Base-by-base conservation (phyloP, 2,113 vertebrate species). In the Gasterosteus nipponicus region DNA sequence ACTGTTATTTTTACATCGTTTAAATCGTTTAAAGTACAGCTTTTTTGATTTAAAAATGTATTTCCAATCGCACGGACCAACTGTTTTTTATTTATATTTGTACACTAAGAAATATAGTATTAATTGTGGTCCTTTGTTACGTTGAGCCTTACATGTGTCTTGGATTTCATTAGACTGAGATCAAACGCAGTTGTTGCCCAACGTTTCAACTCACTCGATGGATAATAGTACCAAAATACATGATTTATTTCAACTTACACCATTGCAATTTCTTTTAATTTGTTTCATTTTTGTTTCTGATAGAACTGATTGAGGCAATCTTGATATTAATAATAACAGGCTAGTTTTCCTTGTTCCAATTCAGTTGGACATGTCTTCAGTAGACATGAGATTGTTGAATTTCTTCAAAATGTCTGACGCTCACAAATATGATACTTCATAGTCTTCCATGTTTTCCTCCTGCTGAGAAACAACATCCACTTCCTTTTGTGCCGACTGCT, bases 361-460 rank as follows among this genome's bases (percentile, higher is more conserved):
- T 80, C n/a, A 47, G 35, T 68, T 44, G 67, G 41, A 46, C 46
- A 11, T 79, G 10, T 66, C 44, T n/a, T 62, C 54, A 44, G 42
- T 7, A 7, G 56, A 35, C 5, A 6, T 42, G 1, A 16, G 41
- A 35, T 16, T 29, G 39, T 19, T 1, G 44, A 61, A 57, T 16
- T 0, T 10, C 51, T 47, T 70, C 16, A 2, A 16, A 66, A 38
- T 9, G 2, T 61, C 8, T 57, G 35, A 26, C 1, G 0, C 53
- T 92, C 76, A 84, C 77, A 91, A 69, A 74, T 11, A 18, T 9
- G 91, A 74, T 11, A 77, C 67, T 19, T 90, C 76, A 39, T 59
- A 10, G 5, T 49, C 22, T 26, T 26, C 22, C 22, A 26, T 14
- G 1, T 89, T 73, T 4, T 81, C 79, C 12, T 81, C 80, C 88